These are phyloP conservation scores for Cataglyphis albicans DNA, from an alignment of 2,888 invertebrate genomes.

Conservation along the genomic window DNA sequence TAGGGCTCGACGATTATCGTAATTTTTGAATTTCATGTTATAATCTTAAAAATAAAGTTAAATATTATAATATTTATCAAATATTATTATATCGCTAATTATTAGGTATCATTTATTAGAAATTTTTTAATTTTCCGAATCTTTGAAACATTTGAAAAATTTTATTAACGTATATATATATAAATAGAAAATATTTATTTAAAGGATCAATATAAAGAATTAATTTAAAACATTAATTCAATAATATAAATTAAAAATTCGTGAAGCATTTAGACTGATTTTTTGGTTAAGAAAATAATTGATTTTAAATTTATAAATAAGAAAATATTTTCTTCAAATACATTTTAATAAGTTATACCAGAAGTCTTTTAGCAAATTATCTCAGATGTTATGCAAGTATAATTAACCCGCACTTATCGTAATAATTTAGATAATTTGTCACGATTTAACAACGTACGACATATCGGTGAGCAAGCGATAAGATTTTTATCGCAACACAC, in stretches of 20 bases:
- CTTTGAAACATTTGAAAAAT: neutral
- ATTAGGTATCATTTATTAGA: neutral
- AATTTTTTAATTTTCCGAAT: neutral
- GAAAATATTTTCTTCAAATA: neutral
- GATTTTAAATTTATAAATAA: conserved; percentile 4
- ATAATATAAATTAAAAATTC: conserved; percentile 8
- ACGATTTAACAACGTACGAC: neutral
- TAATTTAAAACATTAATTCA: neutral
- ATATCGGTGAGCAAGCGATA: neutral
- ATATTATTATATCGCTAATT: no score
- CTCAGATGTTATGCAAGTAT: neutral
- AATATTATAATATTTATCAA: neutral
- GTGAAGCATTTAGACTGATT: neutral
- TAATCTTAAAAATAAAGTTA: neutral
- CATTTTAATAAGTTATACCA: neutral
- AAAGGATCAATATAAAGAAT: no score
- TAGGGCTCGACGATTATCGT: neutral
- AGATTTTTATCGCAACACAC: neutral
- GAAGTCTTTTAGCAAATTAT: neutral
- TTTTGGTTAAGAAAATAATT: neutral
- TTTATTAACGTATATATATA: neutral
- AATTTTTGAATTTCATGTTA: neutral
- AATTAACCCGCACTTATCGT: neutral
- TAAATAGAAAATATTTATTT: neutral
- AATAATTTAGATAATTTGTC: conserved; percentile 3